These are phyloP conservation scores for Sphaeramia orbicularis DNA, from an alignment of 2,797 vertebrate genomes.

Conservation along the genomic window DNA sequence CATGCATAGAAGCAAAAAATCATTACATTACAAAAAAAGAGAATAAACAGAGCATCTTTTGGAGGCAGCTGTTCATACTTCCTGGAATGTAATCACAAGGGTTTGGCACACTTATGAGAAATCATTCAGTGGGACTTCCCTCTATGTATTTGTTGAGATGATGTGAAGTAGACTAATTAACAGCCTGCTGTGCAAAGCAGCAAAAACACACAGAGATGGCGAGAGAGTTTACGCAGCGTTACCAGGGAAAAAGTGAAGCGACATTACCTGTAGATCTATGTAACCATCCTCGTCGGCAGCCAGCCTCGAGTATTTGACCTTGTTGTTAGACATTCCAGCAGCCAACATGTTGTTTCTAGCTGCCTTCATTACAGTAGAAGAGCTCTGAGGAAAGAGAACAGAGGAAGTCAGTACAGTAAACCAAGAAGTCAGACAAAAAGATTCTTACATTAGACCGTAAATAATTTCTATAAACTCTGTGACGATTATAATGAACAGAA, in stretches of 20 bases:
- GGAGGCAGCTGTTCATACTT: not conserved
- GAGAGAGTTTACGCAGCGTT: not conserved
- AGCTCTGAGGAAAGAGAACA: no score
- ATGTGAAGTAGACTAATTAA: conserved; percentile 10
- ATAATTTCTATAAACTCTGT: no score
- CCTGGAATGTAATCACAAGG: conserved; percentile 3
- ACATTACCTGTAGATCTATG: conserved; percentile 92
- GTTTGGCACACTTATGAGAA: conserved; percentile 4
- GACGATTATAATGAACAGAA: no score
- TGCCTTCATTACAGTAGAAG: conserved; percentile 77
- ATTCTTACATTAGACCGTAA: no score
- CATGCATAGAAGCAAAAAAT: no score
- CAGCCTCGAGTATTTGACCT: conserved; percentile 95
- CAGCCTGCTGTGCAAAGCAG: conserved; percentile 2
- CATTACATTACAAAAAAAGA: no score
- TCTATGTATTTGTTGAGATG: conserved; percentile 9
- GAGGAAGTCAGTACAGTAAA: no score
- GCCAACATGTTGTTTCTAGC: conserved; percentile 84
- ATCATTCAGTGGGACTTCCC: conserved; percentile 20
- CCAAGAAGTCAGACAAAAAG: no score
- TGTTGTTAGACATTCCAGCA: conserved; percentile 88
- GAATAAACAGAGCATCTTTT: conserved; percentile 1
- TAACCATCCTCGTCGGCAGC: conserved; percentile 94
- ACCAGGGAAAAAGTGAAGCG: not conserved
- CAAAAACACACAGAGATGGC: not conserved